Evolutionary conservation across 2,888 invertebrate genomes (phyloP), one percentile per base, ranked within the genome.

Genomic region (Lepidocyrtoides sp.): DNA sequence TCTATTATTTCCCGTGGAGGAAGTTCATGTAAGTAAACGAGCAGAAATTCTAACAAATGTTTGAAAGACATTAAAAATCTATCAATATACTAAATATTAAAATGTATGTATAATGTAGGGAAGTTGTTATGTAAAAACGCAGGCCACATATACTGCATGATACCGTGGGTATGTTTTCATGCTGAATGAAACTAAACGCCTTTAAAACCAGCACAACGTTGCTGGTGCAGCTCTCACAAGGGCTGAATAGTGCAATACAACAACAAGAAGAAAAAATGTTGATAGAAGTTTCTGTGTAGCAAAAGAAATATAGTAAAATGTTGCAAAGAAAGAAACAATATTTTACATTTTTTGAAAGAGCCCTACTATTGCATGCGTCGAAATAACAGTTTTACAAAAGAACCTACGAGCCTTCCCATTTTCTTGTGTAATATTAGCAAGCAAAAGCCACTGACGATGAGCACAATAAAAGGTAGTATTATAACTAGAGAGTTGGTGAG

Each of bases 271-370:
- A 60, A 60, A 63, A 66, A 60, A 66, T n/a, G 26, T 66, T 26
- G 60, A 2, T 66, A 26, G n/a, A 66, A 66, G 66, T 23, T 63
- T 29, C 29, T 5, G 66, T 29, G 26, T 3, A 66, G 66, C 66
- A 2, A 5, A 66, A n/a, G 14, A 8, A 77, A 48, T 69, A 69
- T 20, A 51, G 17, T 23, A 51, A 48, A 51, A 5, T 3, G 32
- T 14, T 14, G 66, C 29, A 29, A 66, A 29, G 77, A 77, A 26
- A 51, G 51, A 26, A 51, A 4, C 12, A 44, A 77, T 51, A 51
- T 77, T 77, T n/a, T 77, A 44, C 10, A 14, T 77, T 72, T 17
- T 77, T 51, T 44, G 72, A 72, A 72, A 77, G 41, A 72, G 48
- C 51, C 51, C 26, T 26, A n/a, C n/a, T n/a, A 29, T 77, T 77